phyloP scores from a whole-genome alignment of 64 coral and sea anemone genomes.

The Pocillopora verrucosa region DNA sequence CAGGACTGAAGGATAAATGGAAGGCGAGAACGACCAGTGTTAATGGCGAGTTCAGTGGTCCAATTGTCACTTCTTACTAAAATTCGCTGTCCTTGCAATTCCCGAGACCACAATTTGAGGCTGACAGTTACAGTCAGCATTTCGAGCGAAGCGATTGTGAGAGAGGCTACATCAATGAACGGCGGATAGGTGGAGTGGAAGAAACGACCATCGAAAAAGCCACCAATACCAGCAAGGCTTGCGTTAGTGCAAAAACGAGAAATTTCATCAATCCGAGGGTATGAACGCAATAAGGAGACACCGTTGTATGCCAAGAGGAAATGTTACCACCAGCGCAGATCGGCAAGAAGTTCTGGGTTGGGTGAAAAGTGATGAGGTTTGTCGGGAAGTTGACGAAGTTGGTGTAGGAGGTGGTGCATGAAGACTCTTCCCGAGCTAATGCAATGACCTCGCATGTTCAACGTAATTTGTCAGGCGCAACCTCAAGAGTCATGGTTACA shows the following conservation, averaged over 20 bases:
- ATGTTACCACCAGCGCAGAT: slow-evolving; percentile 11
- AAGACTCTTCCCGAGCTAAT: slow-evolving; percentile 39
- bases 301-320: slow-evolving; percentile 26
- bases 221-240: background rate
- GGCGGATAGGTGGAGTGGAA: slow-evolving; percentile 1
- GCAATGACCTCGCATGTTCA: background rate
- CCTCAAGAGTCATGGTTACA: slow-evolving; percentile 10
- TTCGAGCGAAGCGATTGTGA: slow-evolving; percentile 1
- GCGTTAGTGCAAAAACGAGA: slow-evolving; percentile 19
- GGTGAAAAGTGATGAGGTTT: background rate
- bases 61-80: background rate
- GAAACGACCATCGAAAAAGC: background rate
- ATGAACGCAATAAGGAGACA: background rate
- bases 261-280: background rate
- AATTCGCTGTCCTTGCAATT: background rate
- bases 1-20: background rate
- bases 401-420: slow-evolving; percentile 22
- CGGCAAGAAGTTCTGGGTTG: background rate
- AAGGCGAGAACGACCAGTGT: background rate
- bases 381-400: background rate
- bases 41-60: slow-evolving; percentile 8
- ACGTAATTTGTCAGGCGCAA: slow-evolving; percentile 5
- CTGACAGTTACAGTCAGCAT: background rate
- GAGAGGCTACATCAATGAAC: background rate
- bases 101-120: background rate